Conservation (phyloP, 2,888 invertebrate genomes). For the Branchellion lobata region DNA sequence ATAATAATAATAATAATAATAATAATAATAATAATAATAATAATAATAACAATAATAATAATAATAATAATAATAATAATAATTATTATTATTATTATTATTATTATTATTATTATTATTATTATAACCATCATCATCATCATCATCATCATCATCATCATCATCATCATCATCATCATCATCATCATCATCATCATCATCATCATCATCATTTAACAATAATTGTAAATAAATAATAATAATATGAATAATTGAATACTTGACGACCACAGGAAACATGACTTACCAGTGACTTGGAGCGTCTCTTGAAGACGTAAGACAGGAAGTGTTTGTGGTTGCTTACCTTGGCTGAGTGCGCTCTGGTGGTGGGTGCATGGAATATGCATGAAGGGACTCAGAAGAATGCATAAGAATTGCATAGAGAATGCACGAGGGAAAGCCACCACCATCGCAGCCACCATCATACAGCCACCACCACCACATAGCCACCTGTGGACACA, state of each 20-base stretch:
- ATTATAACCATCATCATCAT: slow-evolving; percentile 22
- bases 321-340: neutral
- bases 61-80: neutral
- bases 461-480: no score
- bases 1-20: neutral
- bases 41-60: neutral
- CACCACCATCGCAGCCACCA: no score
- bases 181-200: slow-evolving; percentile 22
- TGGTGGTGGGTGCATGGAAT: neutral
- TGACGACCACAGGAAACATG: neutral
- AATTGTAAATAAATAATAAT: no score
- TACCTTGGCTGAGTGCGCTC: slow-evolving; percentile 1
- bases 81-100: neutral
- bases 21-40: neutral
- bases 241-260: no score
- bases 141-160: slow-evolving; percentile 8
- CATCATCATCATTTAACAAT: slow-evolving; percentile 15
- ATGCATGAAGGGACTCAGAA: no score
- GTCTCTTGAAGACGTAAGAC: neutral
- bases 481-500: neutral
- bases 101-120: neutral
- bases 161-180: slow-evolving; percentile 33
- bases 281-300: neutral
- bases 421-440: no score
- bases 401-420: no score